Conservation (phyloP, 2,113 vertebrate genomes). For the Parus major region DNA sequence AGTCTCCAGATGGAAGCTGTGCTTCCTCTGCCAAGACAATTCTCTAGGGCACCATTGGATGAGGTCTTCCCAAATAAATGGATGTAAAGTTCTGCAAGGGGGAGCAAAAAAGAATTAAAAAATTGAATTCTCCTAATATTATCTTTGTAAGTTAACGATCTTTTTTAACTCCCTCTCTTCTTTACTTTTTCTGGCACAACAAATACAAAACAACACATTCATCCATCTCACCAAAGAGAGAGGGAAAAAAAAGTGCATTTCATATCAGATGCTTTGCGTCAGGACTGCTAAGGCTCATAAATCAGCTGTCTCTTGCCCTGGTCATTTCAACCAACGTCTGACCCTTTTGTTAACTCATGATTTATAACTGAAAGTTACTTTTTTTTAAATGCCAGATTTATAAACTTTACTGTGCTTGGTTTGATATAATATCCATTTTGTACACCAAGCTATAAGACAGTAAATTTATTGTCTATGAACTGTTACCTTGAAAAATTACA, state of each 20-base stretch:
- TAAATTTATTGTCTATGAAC: slow-evolving; percentile 77
- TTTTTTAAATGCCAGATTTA: slow-evolving; percentile 66
- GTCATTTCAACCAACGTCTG: slow-evolving; percentile 56
- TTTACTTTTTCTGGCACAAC: not conserved
- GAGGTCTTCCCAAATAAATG: slow-evolving; percentile 18
- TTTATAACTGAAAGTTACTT: slow-evolving; percentile 64
- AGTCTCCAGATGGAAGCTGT: slow-evolving; percentile 27
- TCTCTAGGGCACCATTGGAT: not conserved
- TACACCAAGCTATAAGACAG: slow-evolving; percentile 62
- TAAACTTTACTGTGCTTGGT: slow-evolving; percentile 65
- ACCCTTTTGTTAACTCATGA: slow-evolving; percentile 67
- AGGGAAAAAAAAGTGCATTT: not conserved
- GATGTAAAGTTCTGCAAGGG: not conserved
- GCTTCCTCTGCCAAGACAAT: not conserved
- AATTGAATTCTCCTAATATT: not conserved
- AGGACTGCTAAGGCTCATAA: slow-evolving; percentile 44
- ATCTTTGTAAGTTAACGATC: not conserved
- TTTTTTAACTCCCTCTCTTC: not conserved
- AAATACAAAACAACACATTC: not conserved
- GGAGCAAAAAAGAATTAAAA: not conserved
- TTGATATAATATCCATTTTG: slow-evolving; percentile 67
- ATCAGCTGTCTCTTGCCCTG: slow-evolving; percentile 58
- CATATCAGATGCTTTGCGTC: slow-evolving; percentile 32
- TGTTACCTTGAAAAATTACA: slow-evolving; percentile 78
- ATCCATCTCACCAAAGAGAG: slow-evolving; percentile 34